A percentile compares a stretch with the other conserved stretches of the same genome.
Evolutionary conservation across 2,113 vertebrate genomes (phyloP).

Genomic region (Cynoglossus semilaevis): DNA sequence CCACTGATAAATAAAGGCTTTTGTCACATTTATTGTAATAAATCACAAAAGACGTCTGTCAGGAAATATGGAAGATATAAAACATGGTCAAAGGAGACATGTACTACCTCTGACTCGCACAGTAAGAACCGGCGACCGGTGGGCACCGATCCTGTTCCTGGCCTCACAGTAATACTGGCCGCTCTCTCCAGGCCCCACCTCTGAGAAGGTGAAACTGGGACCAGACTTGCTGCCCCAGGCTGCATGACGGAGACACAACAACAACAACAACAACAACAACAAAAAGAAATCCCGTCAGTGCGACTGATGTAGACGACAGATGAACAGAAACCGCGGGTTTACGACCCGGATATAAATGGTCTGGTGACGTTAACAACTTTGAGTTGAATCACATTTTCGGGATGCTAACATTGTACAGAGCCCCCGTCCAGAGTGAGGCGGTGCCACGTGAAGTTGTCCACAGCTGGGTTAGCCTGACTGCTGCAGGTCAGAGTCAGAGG

Average conservation of each 20-base stretch:
- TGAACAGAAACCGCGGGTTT: neutral
- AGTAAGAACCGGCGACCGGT: conserved; percentile 76
- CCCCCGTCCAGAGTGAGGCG: conserved; percentile 63
- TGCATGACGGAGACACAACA: conserved; percentile 27
- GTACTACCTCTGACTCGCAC: conserved; percentile 77
- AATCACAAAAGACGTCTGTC: too few relatives aligned
- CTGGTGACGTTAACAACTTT: conserved; percentile 31
- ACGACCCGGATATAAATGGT: neutral
- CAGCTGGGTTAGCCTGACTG: conserved; percentile 76
- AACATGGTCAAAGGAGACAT: neutral
- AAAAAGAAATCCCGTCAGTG: neutral
- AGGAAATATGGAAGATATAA: too few relatives aligned
- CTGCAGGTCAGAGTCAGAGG: conserved; percentile 78
- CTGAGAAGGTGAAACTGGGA: conserved; percentile 73
- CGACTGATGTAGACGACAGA: neutral
- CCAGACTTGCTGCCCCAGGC: conserved; percentile 72
- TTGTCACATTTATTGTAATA: neutral
- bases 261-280: conserved; percentile 9
- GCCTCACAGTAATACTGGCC: conserved; percentile 80
- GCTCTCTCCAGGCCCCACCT: conserved; percentile 71
- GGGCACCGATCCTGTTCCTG: conserved; percentile 73
- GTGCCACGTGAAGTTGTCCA: conserved; percentile 82
- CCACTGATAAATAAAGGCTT: too few relatives aligned
- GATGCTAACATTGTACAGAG: conserved; percentile 63
- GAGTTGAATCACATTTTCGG: conserved; percentile 42